A percentile compares a stretch with the other conserved stretches of the same genome.
Conservation (phyloP, 2,888 invertebrate genomes). For the Tetragonula carbonaria region DNA sequence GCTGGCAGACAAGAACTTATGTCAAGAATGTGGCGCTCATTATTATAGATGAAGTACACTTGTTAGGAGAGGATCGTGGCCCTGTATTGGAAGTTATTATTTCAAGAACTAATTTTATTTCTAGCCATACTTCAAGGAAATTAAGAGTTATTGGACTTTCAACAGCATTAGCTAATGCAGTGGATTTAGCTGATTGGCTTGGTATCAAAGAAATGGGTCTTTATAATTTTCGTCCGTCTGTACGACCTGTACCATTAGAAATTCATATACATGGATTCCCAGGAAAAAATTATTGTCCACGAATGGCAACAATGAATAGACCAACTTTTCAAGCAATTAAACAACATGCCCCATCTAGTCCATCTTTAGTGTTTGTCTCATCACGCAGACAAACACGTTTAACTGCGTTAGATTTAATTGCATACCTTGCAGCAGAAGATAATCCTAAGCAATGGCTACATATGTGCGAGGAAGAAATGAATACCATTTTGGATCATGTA, state of each 20-base stretch:
- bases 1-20: conserved; percentile 98
- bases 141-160: conserved; percentile 97
- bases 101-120: conserved; percentile 98
- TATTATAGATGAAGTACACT: conserved; percentile 99
- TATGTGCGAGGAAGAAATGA: conserved; percentile 94
- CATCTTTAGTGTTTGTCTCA: conserved; percentile 97
- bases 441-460: conserved; percentile 98
- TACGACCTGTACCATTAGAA: conserved; percentile 98
- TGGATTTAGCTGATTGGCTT: conserved; percentile 98
- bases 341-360: conserved; percentile 95
- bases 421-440: conserved; percentile 94
- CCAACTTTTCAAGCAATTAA: conserved; percentile 98
- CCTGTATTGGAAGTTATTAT: conserved; percentile 98
- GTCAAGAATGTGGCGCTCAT: conserved; percentile 96
- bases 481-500: conserved; percentile 88
- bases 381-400: conserved; percentile 98
- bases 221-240: conserved; percentile 99
- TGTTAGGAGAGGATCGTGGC: conserved; percentile 95
- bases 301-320: conserved; percentile 99
- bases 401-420: conserved; percentile 97
- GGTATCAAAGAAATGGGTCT: conserved; percentile 94
- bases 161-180: conserved; percentile 98
- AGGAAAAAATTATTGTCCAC: conserved; percentile 99
- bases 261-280: conserved; percentile 97
- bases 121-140: conserved; percentile 92